Evolutionary conservation across 2,888 invertebrate species (phyloP), one percentile per base, ranked within the genome.

Genomic region (Drosophila gaucha): DNA sequence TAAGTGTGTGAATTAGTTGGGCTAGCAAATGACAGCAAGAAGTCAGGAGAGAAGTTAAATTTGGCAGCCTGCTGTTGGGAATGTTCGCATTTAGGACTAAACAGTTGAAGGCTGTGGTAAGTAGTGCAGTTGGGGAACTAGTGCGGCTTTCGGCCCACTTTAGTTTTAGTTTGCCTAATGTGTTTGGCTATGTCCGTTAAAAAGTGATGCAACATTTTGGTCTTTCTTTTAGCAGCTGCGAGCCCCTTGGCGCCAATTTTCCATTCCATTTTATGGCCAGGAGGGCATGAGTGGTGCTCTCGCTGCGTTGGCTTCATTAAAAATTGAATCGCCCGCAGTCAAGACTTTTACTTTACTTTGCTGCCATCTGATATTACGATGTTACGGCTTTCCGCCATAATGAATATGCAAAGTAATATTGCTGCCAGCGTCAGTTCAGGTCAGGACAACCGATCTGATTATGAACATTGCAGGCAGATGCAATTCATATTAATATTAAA

Each of bases 311-410:
- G 67, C 62, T 67, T 63, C 73, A 77, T 77, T 76, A 74, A 74
- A 76, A 76, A 74, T 76, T 74, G 67, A 73, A 66, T 35, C 43
- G 71, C 62, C 52, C 56, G 59, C 73, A 75, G 73, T 67, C 62
- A 77, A 55, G 67, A 68, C 67, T 67, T 63, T 67, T 56, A 63
- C 58, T 58, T 71, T 67, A n/a, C n/a, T n/a, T n/a, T 41, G 39
- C 62, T 59, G 51, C 28, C 67, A 57, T 39, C 59, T 58, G 54
- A 64, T 69, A 56, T 74, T 59, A 55, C 57, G 39, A 24, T 49
- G 38, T 54, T 44, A 52, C 52, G 24, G 36, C 39, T 30, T 47
- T 30, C 9, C 41, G 8, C 14, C 64, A 9, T 50, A 36, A 62
- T 38, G 41, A 66, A 67, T 56, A 67, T 57, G 65, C 67, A 65